These are phyloP conservation scores for Pseudomugil tenellus DNA, from an alignment of 2,797 vertebrate genomes.

Conservation along the genomic window DNA sequence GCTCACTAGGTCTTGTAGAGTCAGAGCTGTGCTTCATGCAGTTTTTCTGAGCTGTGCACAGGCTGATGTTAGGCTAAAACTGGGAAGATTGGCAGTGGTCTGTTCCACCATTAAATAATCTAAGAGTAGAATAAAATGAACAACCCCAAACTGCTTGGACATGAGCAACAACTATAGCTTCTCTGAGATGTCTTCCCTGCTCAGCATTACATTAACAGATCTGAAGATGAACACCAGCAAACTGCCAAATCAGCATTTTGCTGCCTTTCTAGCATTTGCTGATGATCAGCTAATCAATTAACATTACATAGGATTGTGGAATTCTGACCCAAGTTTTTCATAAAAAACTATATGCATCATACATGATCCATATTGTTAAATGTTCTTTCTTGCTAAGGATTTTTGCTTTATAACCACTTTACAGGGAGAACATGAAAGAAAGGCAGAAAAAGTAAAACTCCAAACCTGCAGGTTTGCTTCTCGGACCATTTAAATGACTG, in stretches of 20 bases:
- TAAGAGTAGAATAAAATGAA: too few species aligned
- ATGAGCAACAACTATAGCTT: neutral
- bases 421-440: neutral
- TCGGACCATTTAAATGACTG: neutral
- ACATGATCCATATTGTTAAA: too few species aligned
- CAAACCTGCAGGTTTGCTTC: neutral
- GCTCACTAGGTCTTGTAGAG: too few species aligned
- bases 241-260: too few species aligned
- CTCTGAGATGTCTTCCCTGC: neutral
- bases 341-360: too few species aligned
- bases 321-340: too few species aligned
- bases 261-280: neutral
- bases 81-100: neutral
- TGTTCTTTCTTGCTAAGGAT: neutral
- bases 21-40: too few species aligned
- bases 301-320: too few species aligned
- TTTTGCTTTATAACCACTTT: neutral
- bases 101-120: neutral
- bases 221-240: too few species aligned
- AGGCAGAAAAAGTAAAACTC: neutral
- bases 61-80: too few species aligned
- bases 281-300: neutral
- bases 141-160: neutral
- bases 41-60: too few species aligned
- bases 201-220: too few species aligned